These are phyloP conservation scores for Procavia capensis DNA, from an alignment of 2,113 vertebrate genomes.

Conservation along the genomic window DNA sequence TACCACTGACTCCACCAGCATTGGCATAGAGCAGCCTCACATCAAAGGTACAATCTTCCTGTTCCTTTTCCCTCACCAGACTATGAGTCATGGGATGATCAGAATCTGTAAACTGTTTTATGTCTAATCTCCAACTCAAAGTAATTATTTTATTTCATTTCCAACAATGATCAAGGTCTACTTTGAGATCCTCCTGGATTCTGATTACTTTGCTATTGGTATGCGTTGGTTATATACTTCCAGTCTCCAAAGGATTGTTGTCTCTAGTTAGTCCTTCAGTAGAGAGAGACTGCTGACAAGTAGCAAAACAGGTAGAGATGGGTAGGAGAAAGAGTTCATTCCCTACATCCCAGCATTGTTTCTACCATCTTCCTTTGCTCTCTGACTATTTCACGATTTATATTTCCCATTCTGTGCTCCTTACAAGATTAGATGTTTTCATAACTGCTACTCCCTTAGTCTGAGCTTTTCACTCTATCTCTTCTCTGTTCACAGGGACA, in stretches of 20 bases:
- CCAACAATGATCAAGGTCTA: too few species aligned
- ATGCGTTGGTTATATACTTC: background rate
- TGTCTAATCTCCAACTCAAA: too few species aligned
- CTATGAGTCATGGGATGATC: too few species aligned
- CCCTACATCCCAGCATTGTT: background rate
- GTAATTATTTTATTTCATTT: too few species aligned
- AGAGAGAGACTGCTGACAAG: too few species aligned
- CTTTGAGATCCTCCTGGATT: background rate
- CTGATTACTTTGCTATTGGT: background rate
- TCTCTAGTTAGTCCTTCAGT: background rate
- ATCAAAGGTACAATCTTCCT: too few species aligned
- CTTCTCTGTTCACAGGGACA: background rate
- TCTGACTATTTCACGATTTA: background rate
- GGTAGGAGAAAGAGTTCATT: fast-evolving
- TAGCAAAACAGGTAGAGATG: background rate
- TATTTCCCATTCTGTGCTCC: background rate
- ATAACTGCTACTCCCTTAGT: background rate
- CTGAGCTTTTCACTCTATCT: background rate
- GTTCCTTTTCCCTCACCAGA: too few species aligned
- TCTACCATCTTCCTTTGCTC: background rate
- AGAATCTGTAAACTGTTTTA: too few species aligned
- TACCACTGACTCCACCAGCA: too few species aligned
- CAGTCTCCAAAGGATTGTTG: background rate
- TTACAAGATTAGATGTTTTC: background rate
- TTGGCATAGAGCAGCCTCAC: too few species aligned